These are phyloP conservation scores for Drosophila peninsularis DNA, from an alignment of 2,888 invertebrate species.

Conservation along the genomic window DNA sequence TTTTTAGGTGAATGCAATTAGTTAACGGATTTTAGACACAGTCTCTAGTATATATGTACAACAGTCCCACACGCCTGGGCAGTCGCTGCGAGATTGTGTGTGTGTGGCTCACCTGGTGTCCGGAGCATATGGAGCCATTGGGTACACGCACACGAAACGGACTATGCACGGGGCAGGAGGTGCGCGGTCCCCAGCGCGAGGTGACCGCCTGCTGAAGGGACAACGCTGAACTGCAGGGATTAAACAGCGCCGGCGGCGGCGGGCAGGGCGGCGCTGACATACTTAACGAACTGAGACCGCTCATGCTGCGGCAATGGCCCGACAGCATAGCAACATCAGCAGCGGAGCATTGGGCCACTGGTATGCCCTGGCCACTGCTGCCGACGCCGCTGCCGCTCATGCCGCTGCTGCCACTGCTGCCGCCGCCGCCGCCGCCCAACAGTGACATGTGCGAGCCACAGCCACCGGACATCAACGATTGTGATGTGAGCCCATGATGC, in stretches of 20 bases:
- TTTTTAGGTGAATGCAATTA: conserved; percentile 63
- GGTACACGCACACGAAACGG: conserved; percentile 85
- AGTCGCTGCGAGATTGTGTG: conserved; percentile 19
- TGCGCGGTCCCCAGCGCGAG: conserved; percentile 85
- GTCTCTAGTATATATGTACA: conserved; percentile 23
- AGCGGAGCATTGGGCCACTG: conserved; percentile 57
- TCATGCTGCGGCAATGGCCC: conserved; percentile 81
- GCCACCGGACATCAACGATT: conserved; percentile 84
- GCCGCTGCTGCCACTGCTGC: conserved; percentile 78
- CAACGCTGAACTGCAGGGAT: conserved; percentile 85
- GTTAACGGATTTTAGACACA: conserved; percentile 74
- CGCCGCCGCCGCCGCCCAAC: conserved; percentile 81
- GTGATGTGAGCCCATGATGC: conserved; percentile 82
- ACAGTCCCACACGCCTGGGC: conserved; percentile 9
- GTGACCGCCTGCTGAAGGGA: conserved; percentile 83
- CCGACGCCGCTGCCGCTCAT: conserved; percentile 78
- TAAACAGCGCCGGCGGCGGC: conserved; percentile 84
- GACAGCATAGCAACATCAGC: conserved; percentile 58
- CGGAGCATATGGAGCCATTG: conserved; percentile 85
- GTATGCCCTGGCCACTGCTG: conserved; percentile 69
- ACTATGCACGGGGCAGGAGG: conserved; percentile 85
- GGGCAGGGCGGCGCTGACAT: conserved; percentile 81
- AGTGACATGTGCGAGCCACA: conserved; percentile 81
- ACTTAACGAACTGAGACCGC: conserved; percentile 82
- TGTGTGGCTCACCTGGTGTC: conserved; percentile 84